Evolutionary conservation across 2,797 vertebrate genomes (phyloP), one percentile per base, ranked within the genome.

Genomic region (Urocyon cinereoargenteus): DNA sequence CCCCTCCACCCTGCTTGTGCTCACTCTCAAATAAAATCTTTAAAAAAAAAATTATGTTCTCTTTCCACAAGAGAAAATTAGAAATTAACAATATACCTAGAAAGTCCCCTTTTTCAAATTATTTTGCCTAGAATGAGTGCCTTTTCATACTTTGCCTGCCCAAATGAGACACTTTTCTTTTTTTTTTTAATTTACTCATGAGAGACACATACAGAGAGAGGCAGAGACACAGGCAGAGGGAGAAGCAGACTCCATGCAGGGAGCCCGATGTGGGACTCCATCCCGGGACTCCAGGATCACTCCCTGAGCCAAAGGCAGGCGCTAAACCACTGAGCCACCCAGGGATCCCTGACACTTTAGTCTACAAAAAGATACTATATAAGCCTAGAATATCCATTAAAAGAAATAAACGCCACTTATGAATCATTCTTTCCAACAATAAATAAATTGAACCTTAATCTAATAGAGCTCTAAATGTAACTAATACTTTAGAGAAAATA

Each of bases 341-440:
- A 45, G 40, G 40, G 40, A 45, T 45, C 40, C 40, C 40, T 45
- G 40, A 45, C 40, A 45, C 40, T 45, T 45, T 45, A 45, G 7
- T 45, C 40, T 88, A 45, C 57, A 92, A 61, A 85, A 77, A 77
- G 10, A 49, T 81, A 87, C 10, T 34, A 7, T 13, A 66, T 57
- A 85, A 85, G 53, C 62, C 51, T n/a, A 68, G 18, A 49, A 49
- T 51, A 77, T 73, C 81, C 45, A 4, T 94, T 77, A 78, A 96
- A 95, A 97, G 45, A 61, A 93, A 81, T 91, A 28, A 49, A 72
- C 77, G 83, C 5, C 66, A 93, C 22, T 89, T 94, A 73, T 61
- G 73, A 96, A 66, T 81, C 90, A 85, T 85, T 90, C 78, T 95
- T 94, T 81, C 59, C 51, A 88, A 86, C 36, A 89, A 90, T 86